Percentiles rank a stretch among this genome's conserved stretches.
These are phyloP conservation scores for Picus viridis DNA, from an alignment of 2,797 vertebrate species.

Conservation along the genomic window DNA sequence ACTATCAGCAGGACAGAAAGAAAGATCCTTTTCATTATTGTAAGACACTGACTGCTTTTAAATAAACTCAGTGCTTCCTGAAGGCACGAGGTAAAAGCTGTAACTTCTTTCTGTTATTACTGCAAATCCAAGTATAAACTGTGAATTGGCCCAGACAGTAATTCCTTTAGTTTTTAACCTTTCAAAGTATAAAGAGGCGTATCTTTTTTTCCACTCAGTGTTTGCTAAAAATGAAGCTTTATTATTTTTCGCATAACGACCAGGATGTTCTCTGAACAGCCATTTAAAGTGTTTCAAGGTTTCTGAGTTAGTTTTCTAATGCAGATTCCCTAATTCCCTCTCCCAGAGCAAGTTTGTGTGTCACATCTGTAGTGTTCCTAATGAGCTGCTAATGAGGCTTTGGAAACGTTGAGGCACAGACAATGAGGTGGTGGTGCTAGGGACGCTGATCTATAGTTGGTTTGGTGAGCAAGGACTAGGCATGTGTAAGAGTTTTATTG, in stretches of 20 bases:
- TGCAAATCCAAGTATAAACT: neutral
- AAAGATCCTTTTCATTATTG: slow-evolving; percentile 8
- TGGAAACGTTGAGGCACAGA: neutral
- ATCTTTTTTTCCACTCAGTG: neutral
- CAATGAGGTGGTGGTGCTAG: neutral
- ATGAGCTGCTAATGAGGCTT: slow-evolving; percentile 55
- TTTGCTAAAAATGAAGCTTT: neutral
- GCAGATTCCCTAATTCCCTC: neutral
- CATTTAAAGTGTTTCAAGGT: neutral
- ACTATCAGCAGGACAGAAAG: neutral
- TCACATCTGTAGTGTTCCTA: slow-evolving; percentile 38
- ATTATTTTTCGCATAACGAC: neutral
- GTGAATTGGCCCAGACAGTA: neutral
- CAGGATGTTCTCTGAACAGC: neutral
- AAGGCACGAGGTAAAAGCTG: neutral
- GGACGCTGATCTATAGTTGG: neutral
- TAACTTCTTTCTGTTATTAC: slow-evolving; percentile 26
- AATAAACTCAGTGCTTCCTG: neutral
- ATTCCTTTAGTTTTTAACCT: slow-evolving; percentile 13
- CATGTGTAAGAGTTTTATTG: neutral
- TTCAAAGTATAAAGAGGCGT: neutral
- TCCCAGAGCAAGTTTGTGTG: neutral
- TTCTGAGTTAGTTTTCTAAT: neutral
- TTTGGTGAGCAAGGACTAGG: neutral
- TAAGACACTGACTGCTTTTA: slow-evolving; percentile 8